Conservation (phyloP, 2,888 invertebrate species). For the Halictus ligatus region DNA sequence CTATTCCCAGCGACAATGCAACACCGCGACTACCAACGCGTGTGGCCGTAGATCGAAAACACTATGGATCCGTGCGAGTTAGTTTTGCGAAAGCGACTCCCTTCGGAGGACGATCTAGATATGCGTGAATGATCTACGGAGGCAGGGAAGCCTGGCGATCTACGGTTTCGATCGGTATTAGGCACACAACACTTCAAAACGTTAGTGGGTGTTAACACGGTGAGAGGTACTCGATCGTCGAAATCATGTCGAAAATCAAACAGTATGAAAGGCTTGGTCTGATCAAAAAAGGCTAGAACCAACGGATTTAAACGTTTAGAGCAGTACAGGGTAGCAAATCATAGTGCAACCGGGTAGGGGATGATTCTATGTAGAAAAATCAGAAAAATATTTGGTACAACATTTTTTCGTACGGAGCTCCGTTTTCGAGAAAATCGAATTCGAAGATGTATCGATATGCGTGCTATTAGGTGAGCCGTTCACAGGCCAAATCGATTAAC, state of each 20-base stretch:
- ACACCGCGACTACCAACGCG: background rate
- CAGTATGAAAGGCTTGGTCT: no score
- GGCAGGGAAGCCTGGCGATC: conserved; percentile 1
- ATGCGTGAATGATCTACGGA: background rate
- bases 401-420: no score
- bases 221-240: background rate
- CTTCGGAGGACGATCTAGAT: background rate
- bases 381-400: no score
- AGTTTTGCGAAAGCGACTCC: conserved; percentile 5
- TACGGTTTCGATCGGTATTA: conserved; percentile 33
- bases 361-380: no score
- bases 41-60: background rate
- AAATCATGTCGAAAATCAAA: background rate
- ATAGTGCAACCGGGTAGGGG: no score
- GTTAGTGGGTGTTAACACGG: conserved; percentile 38
- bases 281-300: no score
- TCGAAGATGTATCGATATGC: no score
- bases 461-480: no score
- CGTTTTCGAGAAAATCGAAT: no score
- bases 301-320: background rate
- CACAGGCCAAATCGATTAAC: no score
- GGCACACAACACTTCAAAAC: conserved; percentile 53
- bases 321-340: no score
- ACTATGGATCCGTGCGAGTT: background rate
- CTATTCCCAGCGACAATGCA: background rate